Conservation (phyloP, 2,113 vertebrate species). For the Halichoerus grypus region DNA sequence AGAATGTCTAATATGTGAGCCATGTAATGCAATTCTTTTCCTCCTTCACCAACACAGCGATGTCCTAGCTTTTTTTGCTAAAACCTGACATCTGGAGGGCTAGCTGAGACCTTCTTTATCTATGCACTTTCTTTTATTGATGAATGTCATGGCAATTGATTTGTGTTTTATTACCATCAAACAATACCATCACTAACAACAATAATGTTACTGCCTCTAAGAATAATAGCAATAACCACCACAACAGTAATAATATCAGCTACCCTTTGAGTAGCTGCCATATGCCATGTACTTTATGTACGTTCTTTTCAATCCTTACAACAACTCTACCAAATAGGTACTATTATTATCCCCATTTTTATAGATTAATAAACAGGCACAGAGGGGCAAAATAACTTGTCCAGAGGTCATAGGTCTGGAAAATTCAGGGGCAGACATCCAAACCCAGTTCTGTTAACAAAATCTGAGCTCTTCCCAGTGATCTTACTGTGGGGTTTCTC, state of each 20-base stretch:
- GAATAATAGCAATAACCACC: neutral
- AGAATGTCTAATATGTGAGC: constrained; percentile 40
- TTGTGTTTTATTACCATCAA: neutral
- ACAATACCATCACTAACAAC: neutral
- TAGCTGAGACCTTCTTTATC: neutral
- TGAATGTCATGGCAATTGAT: constrained; percentile 9
- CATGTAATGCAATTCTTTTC: neutral
- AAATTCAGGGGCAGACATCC: neutral
- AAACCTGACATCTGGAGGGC: constrained; percentile 20
- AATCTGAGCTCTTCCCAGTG: neutral
- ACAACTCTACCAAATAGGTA: neutral
- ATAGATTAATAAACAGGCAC: neutral
- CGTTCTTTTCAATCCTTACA: constrained; percentile 15
- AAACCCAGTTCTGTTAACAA: neutral
- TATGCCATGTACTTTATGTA: neutral
- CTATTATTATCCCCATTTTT: neutral
- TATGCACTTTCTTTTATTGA: neutral
- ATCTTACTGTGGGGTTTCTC: neutral
- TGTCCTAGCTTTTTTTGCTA: neutral
- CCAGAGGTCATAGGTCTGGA: neutral
- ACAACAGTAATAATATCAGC: neutral
- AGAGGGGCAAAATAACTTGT: neutral
- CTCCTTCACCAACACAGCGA: neutral
- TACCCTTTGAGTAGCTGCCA: neutral
- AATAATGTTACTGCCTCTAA: neutral